Base-by-base conservation (phyloP, 37 sponge, comb jelly and placozoan genomes). In the Cladorhizidae sp. region DNA sequence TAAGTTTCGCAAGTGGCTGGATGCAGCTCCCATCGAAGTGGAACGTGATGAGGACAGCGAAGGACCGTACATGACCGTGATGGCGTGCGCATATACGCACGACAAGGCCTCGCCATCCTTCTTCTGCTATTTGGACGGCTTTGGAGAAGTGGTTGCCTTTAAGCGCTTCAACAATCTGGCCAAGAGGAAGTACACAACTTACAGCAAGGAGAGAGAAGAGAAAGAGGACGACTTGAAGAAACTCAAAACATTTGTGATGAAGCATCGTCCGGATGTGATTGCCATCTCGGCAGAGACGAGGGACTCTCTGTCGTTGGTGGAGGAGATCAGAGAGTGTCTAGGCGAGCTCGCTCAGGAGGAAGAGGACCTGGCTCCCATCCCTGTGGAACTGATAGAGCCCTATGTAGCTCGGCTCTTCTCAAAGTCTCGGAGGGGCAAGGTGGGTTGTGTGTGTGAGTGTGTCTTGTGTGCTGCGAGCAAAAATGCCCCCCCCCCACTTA, bases 371-470 rank as follows among this genome's bases (percentile, higher is more conserved):
- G 51, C 64, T 0, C 49, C 72, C 40, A 59, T 79, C 56, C 80
- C 85, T n/a, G 85, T 90, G 31, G 94, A 94, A 54, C 68, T 94
- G 51, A 25, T 94, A 37, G 87, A 87, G 49, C 85, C 85, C n/a
- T 67, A 75, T 67, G 64, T 94, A 33, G 84, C 94, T 25, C 59
- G 68, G 45, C 74, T 94, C 26, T 94, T 62, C 70, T 79, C 94
- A 28, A 90, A 90, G 45, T 87, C 91, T 25, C 56, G 37, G 3
- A 82, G 87, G 57, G 88, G 75, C 64, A 80, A 70, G 57, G 90
- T 93, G 57, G n/a, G n/a, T n/a, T 40, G 63, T 75, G 50, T 81
- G 62, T 15, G 26, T 23, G n/a, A 25, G 3, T 76, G 41, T 36
- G 26, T 63, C 15, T 40, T 20, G 49, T 45, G 49, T 45, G 49